Evolutionary conservation across 2,113 vertebrate genomes (phyloP).

Genomic region (Sarotherodon lohbergeri): DNA sequence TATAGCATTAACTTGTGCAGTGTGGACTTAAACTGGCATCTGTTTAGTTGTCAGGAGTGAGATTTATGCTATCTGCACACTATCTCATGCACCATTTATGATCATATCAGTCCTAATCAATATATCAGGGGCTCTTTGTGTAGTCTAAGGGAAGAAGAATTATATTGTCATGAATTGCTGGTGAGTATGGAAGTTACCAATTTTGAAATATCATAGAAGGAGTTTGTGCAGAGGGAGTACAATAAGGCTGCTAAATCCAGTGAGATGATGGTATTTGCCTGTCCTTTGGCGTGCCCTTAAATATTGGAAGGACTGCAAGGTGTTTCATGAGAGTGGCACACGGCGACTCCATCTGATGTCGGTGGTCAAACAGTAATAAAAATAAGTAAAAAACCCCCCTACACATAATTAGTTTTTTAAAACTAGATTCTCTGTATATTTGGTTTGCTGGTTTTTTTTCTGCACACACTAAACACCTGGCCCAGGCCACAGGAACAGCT

Average conservation of each 20-base stretch:
- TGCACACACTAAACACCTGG: not conserved
- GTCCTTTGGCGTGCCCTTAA: slow-evolving; percentile 53
- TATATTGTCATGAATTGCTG: not conserved
- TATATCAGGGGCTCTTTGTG: not conserved
- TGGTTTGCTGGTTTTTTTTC: not conserved
- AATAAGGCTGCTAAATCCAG: slow-evolving; percentile 46
- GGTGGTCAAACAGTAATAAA: not conserved
- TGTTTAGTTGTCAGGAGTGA: not conserved
- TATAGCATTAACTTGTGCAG: not conserved
- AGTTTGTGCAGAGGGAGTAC: slow-evolving; percentile 28
- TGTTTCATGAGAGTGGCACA: slow-evolving; percentile 4
- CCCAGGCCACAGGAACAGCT: not conserved
- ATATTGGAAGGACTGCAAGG: slow-evolving; percentile 42
- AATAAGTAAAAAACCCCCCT: rapidly evolving
- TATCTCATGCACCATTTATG: not conserved
- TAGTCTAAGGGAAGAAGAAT: not conserved
- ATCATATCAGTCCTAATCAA: not conserved
- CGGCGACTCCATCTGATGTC: not conserved
- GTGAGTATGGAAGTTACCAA: not conserved
- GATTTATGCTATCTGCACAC: not conserved
- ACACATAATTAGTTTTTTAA: not conserved
- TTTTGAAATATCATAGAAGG: slow-evolving; percentile 40
- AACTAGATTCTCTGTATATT: not conserved
- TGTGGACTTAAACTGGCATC: not conserved
- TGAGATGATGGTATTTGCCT: slow-evolving; percentile 57